Conservation (phyloP, 2,888 invertebrate species). For the Drosophila anomelani region DNA sequence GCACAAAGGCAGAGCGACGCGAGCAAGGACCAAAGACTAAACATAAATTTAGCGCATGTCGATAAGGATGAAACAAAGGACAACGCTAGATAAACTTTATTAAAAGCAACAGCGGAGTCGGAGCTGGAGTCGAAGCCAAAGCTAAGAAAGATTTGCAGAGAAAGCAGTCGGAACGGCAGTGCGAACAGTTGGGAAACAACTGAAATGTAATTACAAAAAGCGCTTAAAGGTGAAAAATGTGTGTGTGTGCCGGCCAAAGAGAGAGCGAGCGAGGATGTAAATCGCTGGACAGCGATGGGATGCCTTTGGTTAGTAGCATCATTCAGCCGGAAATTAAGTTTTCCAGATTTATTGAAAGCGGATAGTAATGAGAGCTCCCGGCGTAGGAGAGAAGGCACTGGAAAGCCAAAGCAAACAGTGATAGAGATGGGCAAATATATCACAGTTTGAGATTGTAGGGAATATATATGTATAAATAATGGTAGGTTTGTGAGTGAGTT, state of each 20-base stretch:
- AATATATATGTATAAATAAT: slow-evolving; percentile 11
- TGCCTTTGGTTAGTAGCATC: slow-evolving; percentile 59
- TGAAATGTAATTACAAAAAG: slow-evolving; percentile 78
- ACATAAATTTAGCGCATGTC: slow-evolving; percentile 75
- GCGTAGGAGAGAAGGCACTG: slow-evolving; percentile 22
- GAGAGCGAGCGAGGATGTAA: slow-evolving; percentile 8
- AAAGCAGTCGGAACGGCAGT: slow-evolving; percentile 45
- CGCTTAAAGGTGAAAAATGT: slow-evolving; percentile 75
- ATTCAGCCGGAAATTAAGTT: slow-evolving; percentile 83
- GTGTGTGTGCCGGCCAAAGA: slow-evolving; percentile 31
- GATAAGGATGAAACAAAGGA: slow-evolving; percentile 76
- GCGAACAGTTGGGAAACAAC: slow-evolving; percentile 54
- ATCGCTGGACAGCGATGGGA: slow-evolving; percentile 11
- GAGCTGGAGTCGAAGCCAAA: neutral
- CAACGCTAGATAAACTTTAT: slow-evolving; percentile 78
- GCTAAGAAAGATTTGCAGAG: slow-evolving; percentile 32
- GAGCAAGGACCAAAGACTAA: slow-evolving; percentile 41
- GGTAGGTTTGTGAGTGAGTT: neutral
- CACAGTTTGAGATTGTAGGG: slow-evolving; percentile 15
- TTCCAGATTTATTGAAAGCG: slow-evolving; percentile 84
- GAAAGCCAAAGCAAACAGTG: slow-evolving; percentile 12
- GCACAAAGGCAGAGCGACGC: slow-evolving; percentile 21
- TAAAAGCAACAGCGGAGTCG: slow-evolving; percentile 60
- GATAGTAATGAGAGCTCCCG: slow-evolving; percentile 77
- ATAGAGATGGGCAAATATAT: slow-evolving; percentile 38